phyloP scores from a whole-genome alignment of 2,113 vertebrate species.

The Irena cyanogastra region DNA sequence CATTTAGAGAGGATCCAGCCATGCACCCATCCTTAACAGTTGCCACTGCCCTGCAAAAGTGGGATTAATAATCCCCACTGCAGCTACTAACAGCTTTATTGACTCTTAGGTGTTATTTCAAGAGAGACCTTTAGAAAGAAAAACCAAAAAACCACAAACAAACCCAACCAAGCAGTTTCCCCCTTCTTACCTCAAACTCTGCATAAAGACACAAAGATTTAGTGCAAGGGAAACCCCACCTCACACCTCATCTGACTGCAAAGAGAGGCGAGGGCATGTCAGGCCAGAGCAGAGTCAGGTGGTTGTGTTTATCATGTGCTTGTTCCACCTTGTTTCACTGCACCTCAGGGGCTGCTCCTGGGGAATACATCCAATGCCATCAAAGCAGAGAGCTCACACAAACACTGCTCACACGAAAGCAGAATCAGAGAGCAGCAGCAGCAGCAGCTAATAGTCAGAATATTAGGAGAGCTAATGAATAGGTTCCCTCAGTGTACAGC shows the following conservation, averaged over 20 bases:
- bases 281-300: conserved; percentile 13
- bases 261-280: background rate
- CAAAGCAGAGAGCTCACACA: background rate
- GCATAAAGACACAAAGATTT: background rate
- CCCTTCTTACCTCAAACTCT: background rate
- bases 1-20: background rate
- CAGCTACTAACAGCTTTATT: background rate
- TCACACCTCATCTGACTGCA: conserved; percentile 5
- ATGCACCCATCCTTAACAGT: background rate
- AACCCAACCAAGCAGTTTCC: background rate
- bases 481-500: background rate
- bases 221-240: background rate
- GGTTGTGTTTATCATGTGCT: background rate
- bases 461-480: background rate
- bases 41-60: background rate
- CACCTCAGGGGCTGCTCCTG: background rate
- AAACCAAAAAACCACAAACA: background rate
- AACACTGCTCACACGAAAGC: background rate
- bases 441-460: background rate
- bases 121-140: conserved; percentile 1
- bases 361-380: background rate
- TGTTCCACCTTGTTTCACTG: background rate
- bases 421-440: background rate
- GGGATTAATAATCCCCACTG: background rate
- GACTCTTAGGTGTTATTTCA: background rate